These are phyloP conservation scores for Gallinago stenura DNA, from an alignment of 2,797 vertebrate genomes.

Conservation along the genomic window DNA sequence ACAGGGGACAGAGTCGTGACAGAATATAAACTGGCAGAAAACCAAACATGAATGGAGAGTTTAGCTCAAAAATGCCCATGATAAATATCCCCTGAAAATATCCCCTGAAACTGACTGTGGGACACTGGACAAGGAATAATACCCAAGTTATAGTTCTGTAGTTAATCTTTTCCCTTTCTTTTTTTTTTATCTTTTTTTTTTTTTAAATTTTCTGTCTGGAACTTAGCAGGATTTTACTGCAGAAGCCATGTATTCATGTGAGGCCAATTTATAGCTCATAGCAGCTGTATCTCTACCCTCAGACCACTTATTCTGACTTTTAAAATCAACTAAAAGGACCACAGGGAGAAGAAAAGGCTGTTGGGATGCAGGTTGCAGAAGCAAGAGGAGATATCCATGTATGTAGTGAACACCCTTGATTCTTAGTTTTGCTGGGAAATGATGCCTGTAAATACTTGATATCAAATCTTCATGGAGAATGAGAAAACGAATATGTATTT, in stretches of 20 bases:
- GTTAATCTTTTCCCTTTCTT: background rate
- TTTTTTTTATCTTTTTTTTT: too few relatives aligned
- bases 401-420: background rate
- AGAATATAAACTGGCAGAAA: background rate
- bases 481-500: background rate
- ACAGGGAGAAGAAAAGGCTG: background rate
- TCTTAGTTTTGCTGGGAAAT: background rate
- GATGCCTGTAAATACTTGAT: background rate
- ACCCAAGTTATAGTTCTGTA: background rate
- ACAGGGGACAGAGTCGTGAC: background rate
- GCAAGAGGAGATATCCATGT: background rate
- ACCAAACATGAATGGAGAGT: background rate
- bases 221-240: background rate
- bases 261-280: background rate
- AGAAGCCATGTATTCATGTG: background rate
- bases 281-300: background rate
- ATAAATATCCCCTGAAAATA: background rate
- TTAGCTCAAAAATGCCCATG: background rate
- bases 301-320: background rate
- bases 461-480: background rate
- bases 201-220: background rate
- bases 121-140: background rate
- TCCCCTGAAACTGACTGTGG: background rate
- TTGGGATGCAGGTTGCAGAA: background rate
- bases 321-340: background rate